These are phyloP conservation scores for Corbicula japonica DNA, from an alignment of 2,888 invertebrate genomes.

Conservation along the genomic window DNA sequence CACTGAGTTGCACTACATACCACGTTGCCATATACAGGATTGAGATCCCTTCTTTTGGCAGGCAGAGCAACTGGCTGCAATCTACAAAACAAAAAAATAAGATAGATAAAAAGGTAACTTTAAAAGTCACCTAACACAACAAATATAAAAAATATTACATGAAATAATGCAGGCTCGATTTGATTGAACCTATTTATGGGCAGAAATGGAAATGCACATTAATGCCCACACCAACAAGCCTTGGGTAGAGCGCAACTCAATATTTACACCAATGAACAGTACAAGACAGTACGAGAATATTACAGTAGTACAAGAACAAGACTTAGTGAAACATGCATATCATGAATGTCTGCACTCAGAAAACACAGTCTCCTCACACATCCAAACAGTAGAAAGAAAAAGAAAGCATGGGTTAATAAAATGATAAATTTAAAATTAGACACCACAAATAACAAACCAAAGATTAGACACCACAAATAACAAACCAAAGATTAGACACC, in stretches of 20 bases:
- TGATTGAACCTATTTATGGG: background rate
- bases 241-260: background rate
- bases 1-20: constrained; percentile 67
- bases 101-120: background rate
- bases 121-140: background rate
- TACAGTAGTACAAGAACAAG: too few relatives aligned
- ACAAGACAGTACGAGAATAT: too few relatives aligned
- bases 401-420: too few relatives aligned
- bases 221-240: background rate
- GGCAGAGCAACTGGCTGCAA: constrained; percentile 51
- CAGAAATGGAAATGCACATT: background rate
- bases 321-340: too few relatives aligned
- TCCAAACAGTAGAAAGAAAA: too few relatives aligned
- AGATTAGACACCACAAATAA: too few relatives aligned
- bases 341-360: too few relatives aligned
- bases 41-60: constrained; percentile 73
- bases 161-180: background rate
- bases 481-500: too few relatives aligned
- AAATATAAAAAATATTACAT: background rate
- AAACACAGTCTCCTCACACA: too few relatives aligned
- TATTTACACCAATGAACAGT: too few relatives aligned
- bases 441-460: too few relatives aligned
- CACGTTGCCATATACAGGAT: constrained; percentile 84
- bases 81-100: constrained; percentile 7
- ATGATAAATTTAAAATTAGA: too few relatives aligned